Evolutionary conservation across 2,888 invertebrate genomes (phyloP).

Genomic region (Tenthredo livida): DNA sequence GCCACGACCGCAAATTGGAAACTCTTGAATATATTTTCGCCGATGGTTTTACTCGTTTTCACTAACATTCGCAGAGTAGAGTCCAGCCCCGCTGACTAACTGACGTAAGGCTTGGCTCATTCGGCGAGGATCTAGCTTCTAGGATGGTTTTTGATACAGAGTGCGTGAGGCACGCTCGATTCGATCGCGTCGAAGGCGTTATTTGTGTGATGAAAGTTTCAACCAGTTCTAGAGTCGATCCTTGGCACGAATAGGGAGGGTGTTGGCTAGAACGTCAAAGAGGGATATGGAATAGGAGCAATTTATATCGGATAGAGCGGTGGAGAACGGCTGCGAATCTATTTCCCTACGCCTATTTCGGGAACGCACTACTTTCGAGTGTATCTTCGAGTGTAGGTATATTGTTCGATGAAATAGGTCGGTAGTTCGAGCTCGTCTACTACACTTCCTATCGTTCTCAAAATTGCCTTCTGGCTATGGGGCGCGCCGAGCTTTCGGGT

Average conservation of each 20-base stretch:
- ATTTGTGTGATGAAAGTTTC: constrained; percentile 63
- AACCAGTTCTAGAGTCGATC: constrained; percentile 42
- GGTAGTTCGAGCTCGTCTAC: constrained; percentile 22
- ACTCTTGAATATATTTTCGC: constrained; percentile 74
- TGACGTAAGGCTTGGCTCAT: neutral
- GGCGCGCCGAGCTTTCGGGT: neutral
- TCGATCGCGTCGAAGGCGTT: constrained; percentile 56
- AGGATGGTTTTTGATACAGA: constrained; percentile 1
- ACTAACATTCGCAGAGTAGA: neutral
- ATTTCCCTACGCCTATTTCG: constrained; percentile 70
- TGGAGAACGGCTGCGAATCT: constrained; percentile 61
- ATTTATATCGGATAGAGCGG: constrained; percentile 69
- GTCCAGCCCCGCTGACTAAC: constrained; percentile 13
- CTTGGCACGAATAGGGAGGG: constrained; percentile 53
- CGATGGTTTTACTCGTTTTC: constrained; percentile 40
- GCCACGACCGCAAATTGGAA: constrained; percentile 76
- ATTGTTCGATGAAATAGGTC: constrained; percentile 18
- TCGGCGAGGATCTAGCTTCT: neutral
- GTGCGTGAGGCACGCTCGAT: constrained; percentile 44
- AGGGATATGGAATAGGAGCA: constrained; percentile 62
- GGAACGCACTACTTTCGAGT: constrained; percentile 53
- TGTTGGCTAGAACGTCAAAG: constrained; percentile 58
- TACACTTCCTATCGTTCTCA: constrained; percentile 6
- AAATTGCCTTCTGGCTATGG: neutral
- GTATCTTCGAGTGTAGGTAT: neutral